Evolutionary conservation across 2,888 invertebrate species (phyloP).

Genomic region (Pecten maximus): DNA sequence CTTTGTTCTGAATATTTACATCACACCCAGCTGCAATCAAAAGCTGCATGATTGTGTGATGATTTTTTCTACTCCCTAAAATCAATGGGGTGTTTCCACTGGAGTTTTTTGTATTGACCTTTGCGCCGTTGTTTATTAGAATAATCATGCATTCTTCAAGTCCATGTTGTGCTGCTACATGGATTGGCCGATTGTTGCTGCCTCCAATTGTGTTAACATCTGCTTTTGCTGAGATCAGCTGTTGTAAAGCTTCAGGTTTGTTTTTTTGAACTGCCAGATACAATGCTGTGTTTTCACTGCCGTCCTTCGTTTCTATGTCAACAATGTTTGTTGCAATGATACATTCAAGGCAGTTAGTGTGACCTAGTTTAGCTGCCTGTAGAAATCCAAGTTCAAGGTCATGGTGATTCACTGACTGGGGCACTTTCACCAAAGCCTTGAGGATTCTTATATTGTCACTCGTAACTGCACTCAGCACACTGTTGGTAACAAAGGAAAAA

Average conservation of each 20-base stretch:
- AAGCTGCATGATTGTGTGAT: conserved; percentile 61
- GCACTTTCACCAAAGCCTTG: conserved; percentile 65
- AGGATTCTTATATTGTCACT: conserved; percentile 66
- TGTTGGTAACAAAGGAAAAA: conserved; percentile 51
- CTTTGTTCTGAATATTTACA: conserved; percentile 69
- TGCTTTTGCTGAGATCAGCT: conserved; percentile 59
- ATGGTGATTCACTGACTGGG: conserved; percentile 62
- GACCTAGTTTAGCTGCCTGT: conserved; percentile 64
- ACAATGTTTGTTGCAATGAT: conserved; percentile 63
- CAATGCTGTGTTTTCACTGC: conserved; percentile 64
- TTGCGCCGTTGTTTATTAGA: conserved; percentile 69
- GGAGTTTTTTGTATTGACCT: conserved; percentile 69
- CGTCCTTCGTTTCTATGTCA: conserved; percentile 60
- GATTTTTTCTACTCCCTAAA: conserved; percentile 67
- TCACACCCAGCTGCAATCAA: conserved; percentile 68
- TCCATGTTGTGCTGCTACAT: conserved; percentile 71
- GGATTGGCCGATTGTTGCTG: conserved; percentile 67
- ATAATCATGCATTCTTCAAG: conserved; percentile 64
- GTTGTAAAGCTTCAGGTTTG: conserved; percentile 54
- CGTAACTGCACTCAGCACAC: conserved; percentile 61
- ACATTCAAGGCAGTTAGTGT: conserved; percentile 64
- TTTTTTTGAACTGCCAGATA: conserved; percentile 65
- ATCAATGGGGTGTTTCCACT: conserved; percentile 76
- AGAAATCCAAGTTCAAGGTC: conserved; percentile 68
- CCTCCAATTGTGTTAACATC: conserved; percentile 58